Evolutionary conservation across 2,113 vertebrate species (phyloP), one percentile per base, ranked within the genome.

Genomic region (Acrocephalus kingi): DNA sequence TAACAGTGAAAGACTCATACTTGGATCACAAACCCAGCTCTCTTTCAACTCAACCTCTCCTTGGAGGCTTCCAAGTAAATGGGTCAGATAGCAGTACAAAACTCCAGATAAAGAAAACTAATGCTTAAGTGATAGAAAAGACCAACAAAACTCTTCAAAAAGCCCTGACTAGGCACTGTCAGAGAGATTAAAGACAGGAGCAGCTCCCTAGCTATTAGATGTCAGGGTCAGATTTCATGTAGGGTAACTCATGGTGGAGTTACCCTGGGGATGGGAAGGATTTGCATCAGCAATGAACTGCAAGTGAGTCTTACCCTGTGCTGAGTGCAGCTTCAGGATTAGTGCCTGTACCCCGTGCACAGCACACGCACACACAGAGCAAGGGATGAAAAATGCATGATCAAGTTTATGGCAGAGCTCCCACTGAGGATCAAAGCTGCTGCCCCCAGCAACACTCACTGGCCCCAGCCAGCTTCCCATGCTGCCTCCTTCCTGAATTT

Each of bases 301-400:
- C 0, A 5, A 63, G 54, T n/a, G 35, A 48, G 27, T 48, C 69
- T 83, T 43, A 59, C 14, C 18, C n/a, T 23, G 73, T 31, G 56
- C 73, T 48, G 61, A 71, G 46, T 10, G 46, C 59, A 86, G 76
- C 66, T 67, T 75, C 58, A 56, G 89, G 28, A 91, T 77, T 16
- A 68, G 69, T 58, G 94, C 87, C 84, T 74, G 83, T 2, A 28
- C 13, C 11, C 41, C 55, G 56, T 62, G 67, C 49, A 46, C 81
- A 59, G 79, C 24, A 5, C 75, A 45, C 1, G 3, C 2, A 3
- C 33, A 33, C 59, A 46, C 71, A 67, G 28, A 82, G 45, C 52
- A 63, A 76, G 81, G 30, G 64, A 94, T 91, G 90, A 95, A 94
- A 93, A 91, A 96, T 80, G 43, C 82, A 91, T 77, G 58, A 93